These are phyloP conservation scores for Protodeltote pygarga DNA, from an alignment of 2,888 invertebrate genomes.

Conservation along the genomic window DNA sequence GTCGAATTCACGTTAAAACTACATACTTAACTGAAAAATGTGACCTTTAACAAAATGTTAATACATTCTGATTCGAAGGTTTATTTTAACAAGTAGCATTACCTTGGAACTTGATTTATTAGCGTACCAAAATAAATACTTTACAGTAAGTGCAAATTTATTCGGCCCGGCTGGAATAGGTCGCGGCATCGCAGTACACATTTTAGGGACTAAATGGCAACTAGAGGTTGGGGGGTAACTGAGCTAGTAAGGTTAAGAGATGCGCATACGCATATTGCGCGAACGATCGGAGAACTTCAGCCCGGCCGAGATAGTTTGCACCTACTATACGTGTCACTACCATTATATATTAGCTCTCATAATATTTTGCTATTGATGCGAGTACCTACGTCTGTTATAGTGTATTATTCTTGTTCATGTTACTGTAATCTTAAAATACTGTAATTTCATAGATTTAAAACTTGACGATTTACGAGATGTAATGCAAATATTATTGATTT, in stretches of 20 bases:
- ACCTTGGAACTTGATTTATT: slow-evolving; percentile 41
- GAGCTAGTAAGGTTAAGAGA: too few species aligned
- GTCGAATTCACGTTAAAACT: too few species aligned
- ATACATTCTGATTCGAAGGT: slow-evolving; percentile 10
- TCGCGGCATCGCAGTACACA: too few species aligned
- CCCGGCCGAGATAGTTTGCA: too few species aligned
- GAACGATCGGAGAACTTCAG: too few species aligned
- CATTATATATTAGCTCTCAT: slow-evolving; percentile 56
- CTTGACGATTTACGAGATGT: slow-evolving; percentile 82
- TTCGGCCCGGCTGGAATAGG: too few species aligned
- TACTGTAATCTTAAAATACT: slow-evolving; percentile 84
- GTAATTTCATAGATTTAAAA: slow-evolving; percentile 80
- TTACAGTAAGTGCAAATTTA: too few species aligned
- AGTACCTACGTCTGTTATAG: slow-evolving; percentile 68
- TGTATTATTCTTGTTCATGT: slow-evolving; percentile 84
- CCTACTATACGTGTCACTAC: slow-evolving; percentile 52
- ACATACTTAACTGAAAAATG: too few species aligned
- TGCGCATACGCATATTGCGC: too few species aligned
- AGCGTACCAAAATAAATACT: slow-evolving; percentile 50
- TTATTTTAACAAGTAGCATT: slow-evolving; percentile 46
- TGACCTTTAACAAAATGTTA: too few species aligned
- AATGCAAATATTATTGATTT: slow-evolving; percentile 83
- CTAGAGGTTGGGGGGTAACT: too few species aligned
- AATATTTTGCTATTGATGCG: slow-evolving; percentile 71
- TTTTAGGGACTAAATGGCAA: too few species aligned